Percentiles rank a stretch among this genome's conserved stretches.
phyloP scores from a whole-genome alignment of 2,113 vertebrate genomes.

The Nesoenas mayeri region DNA sequence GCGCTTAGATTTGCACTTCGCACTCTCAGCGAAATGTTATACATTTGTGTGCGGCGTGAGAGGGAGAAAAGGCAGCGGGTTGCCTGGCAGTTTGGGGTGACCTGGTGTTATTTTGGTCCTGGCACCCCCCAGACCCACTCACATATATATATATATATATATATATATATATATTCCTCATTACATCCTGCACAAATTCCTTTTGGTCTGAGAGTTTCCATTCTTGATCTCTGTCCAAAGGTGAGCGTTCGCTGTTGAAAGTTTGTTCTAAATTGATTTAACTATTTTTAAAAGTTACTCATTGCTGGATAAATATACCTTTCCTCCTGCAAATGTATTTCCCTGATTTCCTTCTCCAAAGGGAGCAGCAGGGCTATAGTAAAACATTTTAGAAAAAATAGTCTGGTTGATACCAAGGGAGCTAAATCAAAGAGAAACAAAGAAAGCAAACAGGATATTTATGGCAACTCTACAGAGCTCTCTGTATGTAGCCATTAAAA shows the following conservation, averaged over 20 bases:
- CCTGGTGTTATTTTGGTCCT: neutral
- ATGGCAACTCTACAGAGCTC: slow-evolving; percentile 23
- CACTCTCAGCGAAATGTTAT: slow-evolving; percentile 19
- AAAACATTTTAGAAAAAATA: slow-evolving; percentile 24
- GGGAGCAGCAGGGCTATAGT: neutral
- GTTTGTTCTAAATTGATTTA: slow-evolving; percentile 52
- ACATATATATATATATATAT: neutral
- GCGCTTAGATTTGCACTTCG: slow-evolving; percentile 7
- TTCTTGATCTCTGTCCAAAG: slow-evolving; percentile 53
- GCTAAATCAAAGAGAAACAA: slow-evolving; percentile 50
- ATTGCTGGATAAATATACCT: slow-evolving; percentile 34
- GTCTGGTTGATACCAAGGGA: slow-evolving; percentile 35
- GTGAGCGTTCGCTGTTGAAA: neutral
- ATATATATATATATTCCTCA: neutral
- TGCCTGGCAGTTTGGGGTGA: neutral
- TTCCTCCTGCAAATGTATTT: slow-evolving; percentile 4
- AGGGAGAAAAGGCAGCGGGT: neutral
- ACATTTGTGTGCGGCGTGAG: neutral
- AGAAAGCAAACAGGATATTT: slow-evolving; percentile 64
- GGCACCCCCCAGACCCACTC: neutral
- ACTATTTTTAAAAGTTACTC: slow-evolving; percentile 52
- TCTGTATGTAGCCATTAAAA: slow-evolving; percentile 38
- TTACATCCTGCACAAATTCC: slow-evolving; percentile 47
- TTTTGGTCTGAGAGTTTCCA: slow-evolving; percentile 66
- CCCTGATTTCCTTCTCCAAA: neutral